Conservation (phyloP, 1,140 invertebrate genomes). For the Dinoponera quadriceps region DNA sequence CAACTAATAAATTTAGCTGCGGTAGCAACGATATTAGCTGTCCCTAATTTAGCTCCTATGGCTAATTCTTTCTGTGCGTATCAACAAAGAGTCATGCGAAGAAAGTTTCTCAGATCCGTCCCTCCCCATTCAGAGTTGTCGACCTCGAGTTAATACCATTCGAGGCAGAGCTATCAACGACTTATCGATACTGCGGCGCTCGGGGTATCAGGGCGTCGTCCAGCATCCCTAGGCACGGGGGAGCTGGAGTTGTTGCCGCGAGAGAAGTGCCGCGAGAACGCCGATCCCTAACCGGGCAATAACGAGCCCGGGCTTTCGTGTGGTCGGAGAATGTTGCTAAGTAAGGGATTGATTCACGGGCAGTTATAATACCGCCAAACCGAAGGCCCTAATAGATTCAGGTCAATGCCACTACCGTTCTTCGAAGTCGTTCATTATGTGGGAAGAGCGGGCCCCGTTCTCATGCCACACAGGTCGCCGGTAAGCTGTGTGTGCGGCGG, state of each 20-base stretch:
- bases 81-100: too few species aligned
- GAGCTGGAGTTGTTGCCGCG: slow-evolving; percentile 32
- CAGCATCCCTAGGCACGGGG: not conserved
- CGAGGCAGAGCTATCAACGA: not conserved
- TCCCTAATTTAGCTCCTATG: too few species aligned
- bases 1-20: too few species aligned
- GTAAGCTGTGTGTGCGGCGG: slow-evolving; percentile 65
- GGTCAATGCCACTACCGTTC: slow-evolving; percentile 77
- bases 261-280: slow-evolving; percentile 45
- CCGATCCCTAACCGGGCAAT: slow-evolving; percentile 45
- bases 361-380: slow-evolving; percentile 77
- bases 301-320: slow-evolving; percentile 71
- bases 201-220: not conserved
- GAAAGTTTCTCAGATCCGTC: too few species aligned
- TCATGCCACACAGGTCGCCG: slow-evolving; percentile 73
- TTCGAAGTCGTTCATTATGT: slow-evolving; percentile 76
- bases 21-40: too few species aligned
- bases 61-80: too few species aligned
- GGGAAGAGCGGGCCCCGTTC: slow-evolving; percentile 71
- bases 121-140: too few species aligned
- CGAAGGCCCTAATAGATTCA: slow-evolving; percentile 74
- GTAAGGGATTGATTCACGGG: slow-evolving; percentile 76
- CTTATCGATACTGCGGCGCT: not conserved
- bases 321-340: slow-evolving; percentile 71
- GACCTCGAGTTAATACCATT: too few species aligned